Conservation (phyloP, 2,797 vertebrate species). For the Centropyge bicolor region DNA sequence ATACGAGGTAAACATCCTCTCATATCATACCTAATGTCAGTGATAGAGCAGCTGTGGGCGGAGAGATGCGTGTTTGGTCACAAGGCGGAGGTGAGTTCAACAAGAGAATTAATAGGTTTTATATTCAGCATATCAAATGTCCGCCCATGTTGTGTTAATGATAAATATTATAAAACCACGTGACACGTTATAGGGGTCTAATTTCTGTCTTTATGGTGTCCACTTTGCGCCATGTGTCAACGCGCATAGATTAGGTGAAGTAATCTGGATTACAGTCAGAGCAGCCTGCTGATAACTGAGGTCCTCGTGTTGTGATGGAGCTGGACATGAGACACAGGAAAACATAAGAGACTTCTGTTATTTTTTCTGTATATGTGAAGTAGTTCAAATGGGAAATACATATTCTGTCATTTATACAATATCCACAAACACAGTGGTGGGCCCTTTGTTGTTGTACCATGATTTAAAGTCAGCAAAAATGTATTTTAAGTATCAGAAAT, state of each 20-base stretch:
- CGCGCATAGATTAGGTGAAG: conserved; percentile 44
- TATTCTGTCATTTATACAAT: too few species aligned
- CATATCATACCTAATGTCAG: not conserved
- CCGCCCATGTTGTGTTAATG: not conserved
- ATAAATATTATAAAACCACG: not conserved
- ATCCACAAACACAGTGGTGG: not conserved
- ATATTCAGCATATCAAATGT: not conserved
- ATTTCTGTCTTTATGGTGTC: not conserved
- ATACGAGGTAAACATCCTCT: not conserved
- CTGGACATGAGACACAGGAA: not conserved
- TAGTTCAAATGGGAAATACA: not conserved
- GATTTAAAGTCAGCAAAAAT: not conserved
- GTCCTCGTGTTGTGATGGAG: not conserved
- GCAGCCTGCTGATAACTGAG: conserved; percentile 6
- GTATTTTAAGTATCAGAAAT: not conserved
- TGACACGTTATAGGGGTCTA: not conserved
- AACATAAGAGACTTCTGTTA: too few species aligned
- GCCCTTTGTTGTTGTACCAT: not conserved
- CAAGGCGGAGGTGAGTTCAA: not conserved
- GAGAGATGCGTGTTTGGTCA: not conserved
- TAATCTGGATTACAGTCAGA: conserved; percentile 68
- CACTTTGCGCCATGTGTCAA: conserved; percentile 13
- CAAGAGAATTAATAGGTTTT: not conserved
- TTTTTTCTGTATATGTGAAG: not conserved
- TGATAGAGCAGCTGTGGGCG: not conserved